Percentiles rank a stretch among this genome's conserved stretches.
phyloP scores from a whole-genome alignment of 2,113 vertebrate species.

The Eptesicus fuscus region DNA sequence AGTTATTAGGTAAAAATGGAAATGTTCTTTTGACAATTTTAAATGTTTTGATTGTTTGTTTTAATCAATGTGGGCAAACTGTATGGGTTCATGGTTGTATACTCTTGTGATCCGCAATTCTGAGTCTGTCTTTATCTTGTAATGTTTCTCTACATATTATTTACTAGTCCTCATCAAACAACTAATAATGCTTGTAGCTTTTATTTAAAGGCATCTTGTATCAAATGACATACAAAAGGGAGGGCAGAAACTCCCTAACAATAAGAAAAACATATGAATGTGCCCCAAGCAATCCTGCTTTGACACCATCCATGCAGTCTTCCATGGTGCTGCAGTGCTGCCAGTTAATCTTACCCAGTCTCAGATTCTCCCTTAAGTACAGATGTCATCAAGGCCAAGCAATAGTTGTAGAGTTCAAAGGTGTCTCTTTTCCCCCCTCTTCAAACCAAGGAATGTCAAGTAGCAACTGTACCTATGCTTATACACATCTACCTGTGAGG shows the following conservation, averaged over 20 bases:
- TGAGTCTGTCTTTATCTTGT: not conserved
- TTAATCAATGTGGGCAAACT: not conserved
- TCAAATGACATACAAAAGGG: not conserved
- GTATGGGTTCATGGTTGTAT: not conserved
- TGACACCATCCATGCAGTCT: not conserved
- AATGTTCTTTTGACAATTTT: not conserved
- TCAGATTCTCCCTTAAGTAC: not conserved
- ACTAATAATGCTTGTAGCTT: not conserved
- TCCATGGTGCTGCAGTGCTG: not conserved
- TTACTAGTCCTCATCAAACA: not conserved
- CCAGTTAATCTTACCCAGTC: not conserved
- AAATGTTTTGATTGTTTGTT: not conserved
- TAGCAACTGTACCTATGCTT: not conserved
- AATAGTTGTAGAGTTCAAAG: not conserved
- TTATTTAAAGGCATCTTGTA: not conserved
- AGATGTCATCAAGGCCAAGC: not conserved
- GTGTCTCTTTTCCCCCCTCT: not conserved
- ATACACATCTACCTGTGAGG: not conserved
- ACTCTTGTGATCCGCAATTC: not conserved
- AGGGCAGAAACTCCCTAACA: not conserved
- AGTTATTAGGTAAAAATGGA: not conserved
- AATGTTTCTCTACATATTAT: not conserved
- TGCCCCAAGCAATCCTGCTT: not conserved
- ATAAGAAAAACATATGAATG: not conserved
- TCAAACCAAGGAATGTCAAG: not conserved